A percentile compares a stretch with the other conserved stretches of the same genome.
phyloP scores from a whole-genome alignment of 2,113 vertebrate genomes.

The Tricholaema leucomelas region DNA sequence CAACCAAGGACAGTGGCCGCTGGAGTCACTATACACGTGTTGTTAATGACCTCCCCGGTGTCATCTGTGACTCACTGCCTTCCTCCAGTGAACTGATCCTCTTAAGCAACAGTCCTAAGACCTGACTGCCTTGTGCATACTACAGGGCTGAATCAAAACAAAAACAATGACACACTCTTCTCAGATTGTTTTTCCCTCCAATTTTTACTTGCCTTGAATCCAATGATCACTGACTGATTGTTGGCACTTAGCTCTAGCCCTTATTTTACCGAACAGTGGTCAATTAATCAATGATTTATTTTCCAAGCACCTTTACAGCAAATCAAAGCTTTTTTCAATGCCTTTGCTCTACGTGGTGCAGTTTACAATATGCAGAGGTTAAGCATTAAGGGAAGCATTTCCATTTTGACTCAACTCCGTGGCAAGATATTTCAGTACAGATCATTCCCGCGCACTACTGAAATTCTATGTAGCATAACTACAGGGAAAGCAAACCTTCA shows the following conservation, averaged over 20 bases:
- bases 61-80: not conserved
- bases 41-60: not conserved
- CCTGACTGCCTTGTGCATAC: not conserved
- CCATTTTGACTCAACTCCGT: not conserved
- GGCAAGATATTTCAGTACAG: fast-evolving
- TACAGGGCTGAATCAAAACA: not conserved
- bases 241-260: not conserved
- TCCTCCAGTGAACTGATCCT: not conserved
- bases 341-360: fast-evolving
- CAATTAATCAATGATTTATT: not conserved
- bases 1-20: fast-evolving
- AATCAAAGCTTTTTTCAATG: not conserved
- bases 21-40: fast-evolving
- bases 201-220: not conserved
- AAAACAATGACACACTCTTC: not conserved
- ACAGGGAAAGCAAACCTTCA: not conserved
- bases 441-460: not conserved
- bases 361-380: not conserved
- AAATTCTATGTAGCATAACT: fast-evolving
- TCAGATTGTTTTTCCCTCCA: not conserved
- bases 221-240: not conserved
- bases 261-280: not conserved
- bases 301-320: not conserved
- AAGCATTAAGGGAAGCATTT: not conserved
- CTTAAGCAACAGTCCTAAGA: not conserved